A percentile compares a stretch with the other conserved stretches of the same genome.
Evolutionary conservation across 1,140 invertebrate species (phyloP).

Genomic region (Saccostrea echinata): DNA sequence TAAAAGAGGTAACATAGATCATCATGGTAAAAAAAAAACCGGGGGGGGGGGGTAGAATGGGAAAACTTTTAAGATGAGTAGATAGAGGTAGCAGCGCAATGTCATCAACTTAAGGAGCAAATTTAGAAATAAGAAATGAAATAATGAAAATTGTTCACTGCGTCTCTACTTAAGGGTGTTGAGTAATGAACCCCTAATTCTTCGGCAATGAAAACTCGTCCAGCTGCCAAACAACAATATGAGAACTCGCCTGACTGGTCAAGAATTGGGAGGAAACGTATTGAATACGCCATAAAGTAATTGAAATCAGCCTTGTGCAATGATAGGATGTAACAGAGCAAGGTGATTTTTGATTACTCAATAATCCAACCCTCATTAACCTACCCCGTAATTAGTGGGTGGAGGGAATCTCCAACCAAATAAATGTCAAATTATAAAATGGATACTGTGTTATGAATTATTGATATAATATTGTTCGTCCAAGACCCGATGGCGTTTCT

Average conservation of each 20-base stretch:
- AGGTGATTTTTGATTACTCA: conserved; percentile 27
- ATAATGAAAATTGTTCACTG: neutral
- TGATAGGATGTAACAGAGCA: conserved; percentile 8
- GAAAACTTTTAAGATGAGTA: neutral
- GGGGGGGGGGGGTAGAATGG: no score
- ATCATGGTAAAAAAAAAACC: no score
- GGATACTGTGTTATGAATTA: conserved; percentile 32
- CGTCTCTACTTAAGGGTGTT: neutral
- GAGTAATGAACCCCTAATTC: conserved; percentile 6
- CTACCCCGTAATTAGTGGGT: conserved; percentile 6
- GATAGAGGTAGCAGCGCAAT: neutral
- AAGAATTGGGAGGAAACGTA: conserved; percentile 11
- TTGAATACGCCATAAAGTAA: conserved; percentile 2
- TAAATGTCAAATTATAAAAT: conserved; percentile 34
- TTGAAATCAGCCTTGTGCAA: conserved; percentile 14
- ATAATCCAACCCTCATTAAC: conserved; percentile 13
- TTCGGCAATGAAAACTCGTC: neutral
- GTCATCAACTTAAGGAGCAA: neutral
- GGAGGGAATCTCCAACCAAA: neutral
- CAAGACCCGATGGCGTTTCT: conserved; percentile 5
- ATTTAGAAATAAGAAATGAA: neutral
- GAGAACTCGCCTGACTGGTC: conserved; percentile 25
- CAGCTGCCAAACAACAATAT: neutral
- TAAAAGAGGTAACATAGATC: no score
- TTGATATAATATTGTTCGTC: conserved; percentile 30